These are phyloP conservation scores for Talpa occidentalis DNA, from an alignment of 2,113 vertebrate species.

Conservation along the genomic window DNA sequence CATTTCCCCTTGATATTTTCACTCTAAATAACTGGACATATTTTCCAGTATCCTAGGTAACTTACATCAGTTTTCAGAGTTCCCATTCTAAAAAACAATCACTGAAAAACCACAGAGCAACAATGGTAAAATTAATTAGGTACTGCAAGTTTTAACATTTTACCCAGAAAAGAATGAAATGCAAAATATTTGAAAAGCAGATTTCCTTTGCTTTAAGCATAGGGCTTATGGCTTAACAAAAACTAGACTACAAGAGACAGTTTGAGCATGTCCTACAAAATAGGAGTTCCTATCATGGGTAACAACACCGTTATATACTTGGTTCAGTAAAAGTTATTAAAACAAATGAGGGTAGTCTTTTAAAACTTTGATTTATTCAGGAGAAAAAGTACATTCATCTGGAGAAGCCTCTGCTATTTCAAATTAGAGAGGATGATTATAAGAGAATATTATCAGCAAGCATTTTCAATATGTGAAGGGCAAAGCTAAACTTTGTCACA, in stretches of 20 bases:
- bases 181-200: constrained; percentile 39
- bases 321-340: constrained; percentile 1
- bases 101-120: not conserved
- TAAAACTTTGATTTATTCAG: not conserved
- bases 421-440: constrained; percentile 10
- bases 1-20: not conserved
- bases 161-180: constrained; percentile 4
- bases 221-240: constrained; percentile 29
- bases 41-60: constrained; percentile 13
- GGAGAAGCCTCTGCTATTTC: not conserved
- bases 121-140: constrained; percentile 19
- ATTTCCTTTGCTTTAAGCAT: constrained; percentile 40
- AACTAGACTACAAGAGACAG: not conserved
- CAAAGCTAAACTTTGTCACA: constrained; percentile 1
- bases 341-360: not conserved
- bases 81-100: constrained; percentile 14
- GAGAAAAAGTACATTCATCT: not conserved
- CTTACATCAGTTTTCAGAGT: constrained; percentile 25
- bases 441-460: constrained; percentile 31
- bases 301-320: not conserved
- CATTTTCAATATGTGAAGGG: constrained; percentile 6
- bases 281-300: not conserved
- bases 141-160: not conserved
- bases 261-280: not conserved
- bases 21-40: not conserved